Base-by-base conservation (phyloP, 1,140 invertebrate genomes). In the Tribolium castaneum region DNA sequence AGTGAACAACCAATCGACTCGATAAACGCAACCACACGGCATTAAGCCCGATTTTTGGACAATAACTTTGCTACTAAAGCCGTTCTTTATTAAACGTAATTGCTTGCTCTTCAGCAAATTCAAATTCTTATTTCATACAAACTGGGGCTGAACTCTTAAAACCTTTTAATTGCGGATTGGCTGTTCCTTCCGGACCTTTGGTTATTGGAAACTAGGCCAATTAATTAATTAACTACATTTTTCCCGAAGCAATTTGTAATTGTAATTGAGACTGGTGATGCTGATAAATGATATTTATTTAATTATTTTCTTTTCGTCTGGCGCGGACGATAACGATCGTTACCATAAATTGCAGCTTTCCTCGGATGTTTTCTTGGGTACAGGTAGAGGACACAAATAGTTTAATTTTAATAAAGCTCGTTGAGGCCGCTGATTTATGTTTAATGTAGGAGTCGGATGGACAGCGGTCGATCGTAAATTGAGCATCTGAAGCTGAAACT, bases 401-500 rank as follows among this genome's bases (percentile, higher is more conserved):
- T 59, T 25, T 59, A 66, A 66, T 66, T 59, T 25, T 59, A 66
- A 66, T 66, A 66, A 66, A 35, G 9, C 59, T n/a, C 25, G 30
- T 34, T 6, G 1, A 66, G 12, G 14, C 13, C 13, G n/a, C 30
- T 80, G 76, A 80, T 80, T 80, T 79, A 80, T 80, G 70, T 70
- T 78, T 70, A 54, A 73, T 70, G 51, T 14, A 12, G 12, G 14
- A 77, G 45, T 52, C 71, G 51, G 75, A 80, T 75, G 80, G 79
- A 82, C 80, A 82, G 49, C 76, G 80, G 66, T 54, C 79, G 79
- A 81, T 82, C 79, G 82, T 82, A 83, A 83, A 83, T 83, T 79
- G 78, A 72, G 71, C 81, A 82, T 83, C 82, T 82, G 80, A 83
- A 76, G 75, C 81, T 82, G 82, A 84, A 83, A 80, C 81, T 77